Base-by-base conservation (phyloP, 2,113 vertebrate species). In the Oryzias melastigma region DNA sequence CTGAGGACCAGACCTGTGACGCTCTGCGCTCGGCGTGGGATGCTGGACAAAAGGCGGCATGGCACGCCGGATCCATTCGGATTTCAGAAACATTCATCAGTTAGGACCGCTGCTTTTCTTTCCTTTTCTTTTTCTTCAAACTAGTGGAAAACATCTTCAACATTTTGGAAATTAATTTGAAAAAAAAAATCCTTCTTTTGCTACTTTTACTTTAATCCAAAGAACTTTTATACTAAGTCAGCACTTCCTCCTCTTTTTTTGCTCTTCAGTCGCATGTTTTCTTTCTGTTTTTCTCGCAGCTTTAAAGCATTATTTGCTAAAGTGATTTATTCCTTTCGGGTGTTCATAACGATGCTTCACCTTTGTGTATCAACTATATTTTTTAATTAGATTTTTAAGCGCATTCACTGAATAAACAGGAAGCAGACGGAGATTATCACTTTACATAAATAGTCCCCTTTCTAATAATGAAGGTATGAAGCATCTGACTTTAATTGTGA, bases 21-120 rank as follows among this genome's bases (percentile, higher is more conserved):
- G 53, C 25, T 22, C 52, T 0, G 40, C 19, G 74, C 63, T 65
- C 59, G 54, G 46, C 4, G 76, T 50, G 62, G 70, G 64, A 77
- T 0, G 44, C 51, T 7, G 66, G 64, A 78, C 66, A 78, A 74
- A 79, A 68, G 60, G 58, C 67, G 8, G 54, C n/a, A 6, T 13
- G 48, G 51, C 41, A 5, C 2, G 48, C 17, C 44, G 4, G 40
- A 42, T 17, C 40, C 44, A 5, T 43, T 29, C 1, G 24, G 40
- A 43, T 45, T 48, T 44, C 55, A 14, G 20, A 52, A 13, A 52
- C 49, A 41, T 43, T 55, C 48, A 49, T 5, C 24, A 54, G 68
- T 54, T 81, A 74, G 74, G 27, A 35, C 62, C 10, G 58, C 49
- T 49, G 19, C 4, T 54, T 29, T 24, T 47, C n/a, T 19, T 17